Base-by-base conservation (phyloP, 2,113 vertebrate genomes). In the Psophia crepitans region DNA sequence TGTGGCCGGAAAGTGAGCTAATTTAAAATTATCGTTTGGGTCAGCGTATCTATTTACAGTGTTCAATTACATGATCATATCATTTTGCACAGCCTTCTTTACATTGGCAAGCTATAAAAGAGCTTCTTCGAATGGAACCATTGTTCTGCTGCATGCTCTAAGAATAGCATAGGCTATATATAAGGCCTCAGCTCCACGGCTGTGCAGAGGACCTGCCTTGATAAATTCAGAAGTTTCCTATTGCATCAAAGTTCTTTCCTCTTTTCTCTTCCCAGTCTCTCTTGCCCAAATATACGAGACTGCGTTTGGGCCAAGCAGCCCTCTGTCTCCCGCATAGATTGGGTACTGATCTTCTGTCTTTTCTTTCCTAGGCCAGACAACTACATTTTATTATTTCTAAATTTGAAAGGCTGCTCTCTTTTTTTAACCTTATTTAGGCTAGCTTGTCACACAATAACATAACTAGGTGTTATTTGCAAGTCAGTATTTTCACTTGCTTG, bases 191-290 rank as follows among this genome's bases (percentile, higher is more conserved):
- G 90, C 63, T 91, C 41, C 63, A 94, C 44, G 82, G 77, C 28
- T 89, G 46, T 74, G 75, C 41, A 70, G 35, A 87, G 49, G 53
- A 77, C 66, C 71, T 88, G 85, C 46, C 95, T 94, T 89, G 91
- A 96, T 95, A 92, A 96, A 94, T 96, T 96, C 96, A 90, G 58
- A 96, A 96, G 87, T 90, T 97, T 96, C 96, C 96, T 97, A 94
- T 94, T 96, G 95, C 96, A 97, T 96, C 95, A 94, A 97, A 96
- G 95, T 96, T 96, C 91, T 95, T 97, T 97, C 96, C 96, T 96
- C 92, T 49, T 97, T 94, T 96, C 66, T 83, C 87, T 95, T 94
- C 82, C 89, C 44, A 0, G 58, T 80, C 43, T 54, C 26, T 83
- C 37, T 88, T 85, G 56, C 91, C 24, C 96, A 94, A 91, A 87